Conservation (phyloP, 2,888 invertebrate species). For the Julus scandinavius region DNA sequence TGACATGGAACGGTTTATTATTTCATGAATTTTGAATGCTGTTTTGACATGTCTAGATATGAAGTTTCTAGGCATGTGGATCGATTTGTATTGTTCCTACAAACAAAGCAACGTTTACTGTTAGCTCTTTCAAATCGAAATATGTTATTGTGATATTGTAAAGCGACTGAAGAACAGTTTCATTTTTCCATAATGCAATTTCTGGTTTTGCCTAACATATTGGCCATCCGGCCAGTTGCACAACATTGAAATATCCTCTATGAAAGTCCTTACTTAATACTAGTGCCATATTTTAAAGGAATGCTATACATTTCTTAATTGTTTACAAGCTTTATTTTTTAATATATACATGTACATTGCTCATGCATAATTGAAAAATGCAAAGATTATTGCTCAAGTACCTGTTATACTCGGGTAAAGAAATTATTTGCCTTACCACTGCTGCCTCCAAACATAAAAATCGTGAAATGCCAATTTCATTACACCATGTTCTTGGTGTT, state of each 20-base stretch:
- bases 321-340: neutral
- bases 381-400: slow-evolving; percentile 4
- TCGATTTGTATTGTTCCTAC: too few relatives aligned
- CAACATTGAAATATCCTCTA: too few relatives aligned
- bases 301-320: neutral
- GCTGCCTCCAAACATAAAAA: too few relatives aligned
- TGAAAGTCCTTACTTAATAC: neutral
- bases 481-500: neutral
- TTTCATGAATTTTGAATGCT: neutral
- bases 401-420: neutral
- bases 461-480: neutral
- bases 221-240: too few relatives aligned
- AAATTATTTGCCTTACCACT: neutral
- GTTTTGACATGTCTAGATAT: neutral
- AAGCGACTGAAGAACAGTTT: neutral
- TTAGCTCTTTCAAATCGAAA: neutral
- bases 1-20: neutral
- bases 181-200: neutral
- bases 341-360: neutral
- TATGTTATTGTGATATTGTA: neutral
- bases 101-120: too few relatives aligned
- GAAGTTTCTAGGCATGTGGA: neutral
- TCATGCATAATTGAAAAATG: neutral
- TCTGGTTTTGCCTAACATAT: neutral
- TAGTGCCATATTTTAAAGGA: slow-evolving; percentile 1